Evolutionary conservation across 2,888 invertebrate genomes (phyloP), one percentile per base, ranked within the genome.

Genomic region (Andrena dorsata): DNA sequence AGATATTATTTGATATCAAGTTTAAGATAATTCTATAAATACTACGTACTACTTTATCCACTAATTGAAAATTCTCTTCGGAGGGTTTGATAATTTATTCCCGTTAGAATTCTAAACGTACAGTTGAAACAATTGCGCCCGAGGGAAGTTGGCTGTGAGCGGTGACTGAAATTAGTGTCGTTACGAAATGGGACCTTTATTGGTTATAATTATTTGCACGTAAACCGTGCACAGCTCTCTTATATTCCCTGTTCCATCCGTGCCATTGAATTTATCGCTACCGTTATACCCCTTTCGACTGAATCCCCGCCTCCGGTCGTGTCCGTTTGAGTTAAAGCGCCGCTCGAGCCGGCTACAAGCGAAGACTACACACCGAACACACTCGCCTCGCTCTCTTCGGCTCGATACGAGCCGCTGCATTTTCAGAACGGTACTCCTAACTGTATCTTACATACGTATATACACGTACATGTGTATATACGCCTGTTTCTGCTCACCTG

Each of bases 371-470:
- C 51, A 70, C 73, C 74, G 70, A 76, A 75, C 84, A 71, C 75
- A 69, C 85, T 89, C 86, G 83, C 86, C 85, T 86, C 74, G 86
- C 86, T 89, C 89, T 90, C 86, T 83, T 87, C 88, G 86, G 82
- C 89, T 80, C 89, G 89, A 90, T 87, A 87, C 86, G 83, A 88
- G 88, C 84, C 90, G 90, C 82, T 90, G 90, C 89, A 86, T 90
- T 90, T 90, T 83, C 89, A 86, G 90, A 92, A 92, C 92, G 93
- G 93, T 93, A 93, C 92, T 92, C 85, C 87, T 93, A 93, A 93
- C 93, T 93, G 93, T 93, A 93, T 83, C 86, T 86, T 80, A 74
- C 85, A 88, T 74, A 78, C 80, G 79, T 83, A 79, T 80, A 65
- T 64, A 65, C 32, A 56, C 49, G 53, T 68, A 74, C 53, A 76